Base-by-base conservation (phyloP, 1,140 invertebrate species). In the Cylas formicarius region DNA sequence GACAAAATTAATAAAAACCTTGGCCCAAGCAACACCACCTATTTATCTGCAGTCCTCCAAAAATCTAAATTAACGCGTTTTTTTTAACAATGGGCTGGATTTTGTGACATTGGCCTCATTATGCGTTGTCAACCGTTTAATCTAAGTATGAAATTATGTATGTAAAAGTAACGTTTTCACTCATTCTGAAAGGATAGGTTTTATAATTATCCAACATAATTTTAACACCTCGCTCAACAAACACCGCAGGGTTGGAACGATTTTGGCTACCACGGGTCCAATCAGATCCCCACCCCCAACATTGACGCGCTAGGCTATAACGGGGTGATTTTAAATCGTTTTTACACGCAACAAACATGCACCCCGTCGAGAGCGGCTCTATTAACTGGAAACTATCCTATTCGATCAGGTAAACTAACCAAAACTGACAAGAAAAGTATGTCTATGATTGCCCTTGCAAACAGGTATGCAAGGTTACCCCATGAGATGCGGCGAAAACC, bases 221-320 rank as follows among this genome's bases (percentile, higher is more conserved):
- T n/a, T n/a, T n/a, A n/a, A n/a, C n/a, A n/a, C n/a, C n/a, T n/a
- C n/a, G n/a, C n/a, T n/a, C n/a, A 4, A 34, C n/a, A 7, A 21
- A 34, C 38, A 7, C 64, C 66, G 26, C 48, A 91, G 86, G 89
- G 88, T 13, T 90, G 85, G 77, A 86, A 90, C 64, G 88, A 93
- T 70, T 82, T 92, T 14, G 82, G 87, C 22, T 90, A 89, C 61
- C 88, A 90, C 62, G 90, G 89, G 1, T 84, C 82, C 0, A 72
- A 82, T 47, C 83, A 93, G 66, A 84, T 89, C 44, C 74, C 78
- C 22, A 90, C 88, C 0, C 86, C 86, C 1, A 90, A 90, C 63
- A 85, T 91, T 36, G 88, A 91, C 64, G 74, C 82, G 4, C 58
- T 91, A 33, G 87, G 81, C 0, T 82, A 80, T 60, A 78, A 80